A percentile compares a stretch with the other conserved stretches of the same genome.
Conservation (phyloP, 2,113 vertebrate genomes). For the Theristicus caerulescens region DNA sequence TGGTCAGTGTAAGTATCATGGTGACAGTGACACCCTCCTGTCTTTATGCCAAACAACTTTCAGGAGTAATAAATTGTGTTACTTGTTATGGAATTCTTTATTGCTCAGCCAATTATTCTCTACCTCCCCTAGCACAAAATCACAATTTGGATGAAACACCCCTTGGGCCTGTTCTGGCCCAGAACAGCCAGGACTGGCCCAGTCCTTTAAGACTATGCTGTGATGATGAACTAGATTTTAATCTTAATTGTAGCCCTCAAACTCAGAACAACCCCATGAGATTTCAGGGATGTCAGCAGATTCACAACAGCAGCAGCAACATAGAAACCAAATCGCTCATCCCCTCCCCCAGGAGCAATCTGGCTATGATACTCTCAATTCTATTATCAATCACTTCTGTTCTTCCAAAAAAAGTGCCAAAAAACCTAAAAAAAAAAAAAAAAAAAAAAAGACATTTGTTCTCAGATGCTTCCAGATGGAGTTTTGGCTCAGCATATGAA, state of each 20-base stretch:
- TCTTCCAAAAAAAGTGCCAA: conserved; percentile 24
- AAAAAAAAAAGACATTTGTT: neutral
- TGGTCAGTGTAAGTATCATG: neutral
- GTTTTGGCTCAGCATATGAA: conserved; percentile 11
- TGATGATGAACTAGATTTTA: neutral
- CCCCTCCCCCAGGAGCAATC: neutral
- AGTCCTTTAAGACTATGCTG: neutral
- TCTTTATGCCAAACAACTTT: neutral
- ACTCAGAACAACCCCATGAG: neutral
- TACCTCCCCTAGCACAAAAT: neutral
- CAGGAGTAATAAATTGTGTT: neutral
- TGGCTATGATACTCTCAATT: neutral
- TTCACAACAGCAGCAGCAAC: conserved; percentile 14
- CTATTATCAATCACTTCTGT: conserved; percentile 8
- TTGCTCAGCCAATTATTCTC: neutral
- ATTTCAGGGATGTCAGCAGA: conserved; percentile 29
- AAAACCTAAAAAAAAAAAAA: neutral
- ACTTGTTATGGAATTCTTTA: neutral
- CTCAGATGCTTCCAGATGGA: neutral
- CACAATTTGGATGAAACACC: neutral
- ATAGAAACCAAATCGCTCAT: neutral
- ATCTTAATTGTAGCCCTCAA: conserved; percentile 17
- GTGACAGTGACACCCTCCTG: neutral
- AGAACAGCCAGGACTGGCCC: neutral
- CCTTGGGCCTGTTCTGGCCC: neutral